Evolutionary conservation across 1,140 invertebrate genomes (phyloP).

Genomic region (Belonocnema kinseyi): DNA sequence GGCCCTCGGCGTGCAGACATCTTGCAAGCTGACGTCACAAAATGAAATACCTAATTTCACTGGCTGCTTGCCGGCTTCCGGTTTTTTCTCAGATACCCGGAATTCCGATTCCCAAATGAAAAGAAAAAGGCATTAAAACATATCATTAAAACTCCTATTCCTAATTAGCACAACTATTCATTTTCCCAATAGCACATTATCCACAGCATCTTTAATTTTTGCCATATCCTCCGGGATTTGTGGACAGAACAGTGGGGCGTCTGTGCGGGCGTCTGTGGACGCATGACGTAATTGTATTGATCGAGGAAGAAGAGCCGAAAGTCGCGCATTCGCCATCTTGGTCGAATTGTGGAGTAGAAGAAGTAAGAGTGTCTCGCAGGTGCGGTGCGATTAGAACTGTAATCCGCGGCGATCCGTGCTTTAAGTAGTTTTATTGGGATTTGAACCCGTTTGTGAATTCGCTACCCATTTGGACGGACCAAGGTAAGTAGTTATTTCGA

Average conservation of each 20-base stretch:
- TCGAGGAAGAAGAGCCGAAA: conserved; percentile 73
- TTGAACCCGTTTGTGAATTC: conserved; percentile 78
- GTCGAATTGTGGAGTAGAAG: conserved; percentile 73
- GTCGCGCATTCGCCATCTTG: conserved; percentile 77
- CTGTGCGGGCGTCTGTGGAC: conserved; percentile 56
- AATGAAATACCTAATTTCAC: too few species aligned
- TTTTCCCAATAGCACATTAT: background rate
- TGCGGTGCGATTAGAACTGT: conserved; percentile 64
- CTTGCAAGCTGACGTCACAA: too few species aligned
- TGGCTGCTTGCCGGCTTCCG: conserved; percentile 12
- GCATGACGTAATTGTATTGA: conserved; percentile 81
- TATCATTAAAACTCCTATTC: too few species aligned
- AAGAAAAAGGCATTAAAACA: background rate
- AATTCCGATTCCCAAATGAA: background rate
- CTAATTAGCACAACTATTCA: too few species aligned
- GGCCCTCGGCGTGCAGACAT: too few species aligned
- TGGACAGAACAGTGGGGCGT: conserved; percentile 33
- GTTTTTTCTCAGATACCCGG: background rate
- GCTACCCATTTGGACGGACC: conserved; percentile 83
- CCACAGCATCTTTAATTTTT: background rate
- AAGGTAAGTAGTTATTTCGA: conserved; percentile 75
- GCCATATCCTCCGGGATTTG: background rate
- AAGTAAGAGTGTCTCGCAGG: conserved; percentile 69
- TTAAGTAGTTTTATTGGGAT: conserved; percentile 74
- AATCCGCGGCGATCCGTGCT: conserved; percentile 78